Conservation (phyloP, 2,797 vertebrate species). For the Naso thynnoides region DNA sequence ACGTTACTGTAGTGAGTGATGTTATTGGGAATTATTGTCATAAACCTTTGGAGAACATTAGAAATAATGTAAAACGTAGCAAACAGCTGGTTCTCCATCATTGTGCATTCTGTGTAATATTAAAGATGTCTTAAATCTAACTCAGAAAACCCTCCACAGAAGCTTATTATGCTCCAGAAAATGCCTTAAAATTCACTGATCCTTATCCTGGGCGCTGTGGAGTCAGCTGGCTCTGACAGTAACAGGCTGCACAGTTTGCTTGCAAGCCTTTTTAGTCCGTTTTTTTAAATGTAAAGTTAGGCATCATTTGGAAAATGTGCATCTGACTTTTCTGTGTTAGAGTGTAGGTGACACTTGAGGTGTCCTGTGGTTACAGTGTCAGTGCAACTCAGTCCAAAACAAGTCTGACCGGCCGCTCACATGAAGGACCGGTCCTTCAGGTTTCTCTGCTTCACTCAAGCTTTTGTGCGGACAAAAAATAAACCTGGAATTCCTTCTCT, state of each 20-base stretch:
- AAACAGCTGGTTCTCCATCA: not conserved
- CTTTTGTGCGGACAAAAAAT: conserved; percentile 35
- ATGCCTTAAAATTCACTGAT: conserved; percentile 5
- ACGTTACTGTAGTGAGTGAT: not conserved
- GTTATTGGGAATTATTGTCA: not conserved
- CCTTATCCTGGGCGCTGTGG: not conserved
- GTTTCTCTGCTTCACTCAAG: conserved; percentile 46
- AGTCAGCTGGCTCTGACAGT: conserved; percentile 26
- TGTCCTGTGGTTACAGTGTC: conserved; percentile 20
- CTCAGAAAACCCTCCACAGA: not conserved
- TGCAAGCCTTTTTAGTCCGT: not conserved
- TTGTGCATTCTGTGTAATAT: not conserved
- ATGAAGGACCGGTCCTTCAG: conserved; percentile 59
- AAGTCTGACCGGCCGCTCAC: conserved; percentile 48
- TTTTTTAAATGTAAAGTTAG: not conserved
- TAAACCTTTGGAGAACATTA: not conserved
- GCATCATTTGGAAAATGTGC: not conserved
- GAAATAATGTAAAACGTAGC: not conserved
- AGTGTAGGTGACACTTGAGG: conserved; percentile 7
- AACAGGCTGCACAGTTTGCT: not conserved
- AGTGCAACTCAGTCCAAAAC: conserved; percentile 51
- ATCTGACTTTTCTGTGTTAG: not conserved
- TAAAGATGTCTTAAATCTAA: not conserved
- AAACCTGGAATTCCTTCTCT: conserved; percentile 25
- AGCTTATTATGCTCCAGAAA: not conserved